phyloP scores from a whole-genome alignment of 1,140 invertebrate genomes.

The Bradysia coprophila region DNA sequence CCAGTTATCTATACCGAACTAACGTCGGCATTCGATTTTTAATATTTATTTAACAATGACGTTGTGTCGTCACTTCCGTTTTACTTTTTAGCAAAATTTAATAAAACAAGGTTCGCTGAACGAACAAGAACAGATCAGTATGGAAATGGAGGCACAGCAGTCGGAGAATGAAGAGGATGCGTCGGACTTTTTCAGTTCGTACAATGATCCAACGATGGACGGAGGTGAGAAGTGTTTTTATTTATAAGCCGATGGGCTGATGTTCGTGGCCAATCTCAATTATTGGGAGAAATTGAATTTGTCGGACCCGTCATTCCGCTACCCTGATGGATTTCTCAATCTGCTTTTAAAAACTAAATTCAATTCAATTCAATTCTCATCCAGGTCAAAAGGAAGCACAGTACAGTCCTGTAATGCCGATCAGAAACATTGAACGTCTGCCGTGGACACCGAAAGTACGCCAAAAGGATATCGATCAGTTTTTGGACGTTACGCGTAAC shows the following conservation, averaged over 20 bases:
- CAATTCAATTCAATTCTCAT: too few relatives aligned
- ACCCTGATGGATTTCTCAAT: too few relatives aligned
- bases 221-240: slow-evolving; percentile 15
- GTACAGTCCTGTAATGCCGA: background rate
- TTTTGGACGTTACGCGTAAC: slow-evolving; percentile 73
- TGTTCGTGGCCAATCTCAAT: too few relatives aligned
- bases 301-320: too few relatives aligned
- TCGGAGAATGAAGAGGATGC: slow-evolving; percentile 27
- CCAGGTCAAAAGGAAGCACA: slow-evolving; percentile 10
- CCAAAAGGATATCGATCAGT: slow-evolving; percentile 79
- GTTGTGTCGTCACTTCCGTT: too few relatives aligned
- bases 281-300: too few relatives aligned
- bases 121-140: slow-evolving; percentile 54
- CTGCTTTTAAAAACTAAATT: too few relatives aligned
- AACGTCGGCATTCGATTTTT: background rate
- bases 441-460: slow-evolving; percentile 96
- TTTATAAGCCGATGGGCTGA: too few relatives aligned
- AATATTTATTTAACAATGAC: too few relatives aligned
- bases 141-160: slow-evolving; percentile 37
- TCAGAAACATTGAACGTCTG: slow-evolving; percentile 25
- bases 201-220: slow-evolving; percentile 22
- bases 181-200: slow-evolving; percentile 28
- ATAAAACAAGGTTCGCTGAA: slow-evolving; percentile 90
- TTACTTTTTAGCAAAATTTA: slow-evolving; percentile 54
- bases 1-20: too few relatives aligned